Percentiles rank a stretch among this genome's conserved stretches.
These are phyloP conservation scores for Nesometra sesokonis DNA, from an alignment of 35 echinoderm and acorn worm species.

Conservation along the genomic window DNA sequence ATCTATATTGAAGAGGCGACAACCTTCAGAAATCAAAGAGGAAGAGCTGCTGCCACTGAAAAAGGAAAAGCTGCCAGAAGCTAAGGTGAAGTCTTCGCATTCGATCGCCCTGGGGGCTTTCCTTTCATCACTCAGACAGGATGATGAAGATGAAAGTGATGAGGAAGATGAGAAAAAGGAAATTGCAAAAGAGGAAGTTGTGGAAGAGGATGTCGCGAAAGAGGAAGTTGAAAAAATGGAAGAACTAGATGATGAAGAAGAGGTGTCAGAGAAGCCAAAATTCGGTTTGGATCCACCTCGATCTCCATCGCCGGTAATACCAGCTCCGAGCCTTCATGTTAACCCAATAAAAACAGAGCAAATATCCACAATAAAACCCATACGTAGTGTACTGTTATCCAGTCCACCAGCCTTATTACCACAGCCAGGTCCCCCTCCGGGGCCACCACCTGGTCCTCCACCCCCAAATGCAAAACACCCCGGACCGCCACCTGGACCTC, in stretches of 20 bases:
- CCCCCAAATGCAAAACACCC: slow-evolving; percentile 3
- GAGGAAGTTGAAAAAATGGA: no score
- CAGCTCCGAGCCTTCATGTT: background rate
- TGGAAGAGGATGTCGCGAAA: no score
- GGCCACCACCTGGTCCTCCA: background rate
- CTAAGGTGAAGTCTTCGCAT: background rate
- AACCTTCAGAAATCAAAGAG: background rate
- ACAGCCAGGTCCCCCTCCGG: background rate
- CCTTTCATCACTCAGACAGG: background rate
- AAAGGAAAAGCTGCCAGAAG: background rate
- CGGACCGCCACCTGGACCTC: slow-evolving; percentile 17
- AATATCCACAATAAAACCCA: background rate
- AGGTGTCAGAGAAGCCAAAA: no score
- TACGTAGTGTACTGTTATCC: background rate
- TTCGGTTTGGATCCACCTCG: background rate
- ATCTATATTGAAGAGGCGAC: background rate
- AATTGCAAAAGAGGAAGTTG: no score
- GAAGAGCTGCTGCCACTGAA: background rate
- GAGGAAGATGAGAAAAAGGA: background rate
- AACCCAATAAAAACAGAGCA: background rate
- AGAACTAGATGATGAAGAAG: no score
- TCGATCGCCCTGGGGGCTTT: background rate
- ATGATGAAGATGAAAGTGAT: background rate
- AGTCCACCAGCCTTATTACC: no score
- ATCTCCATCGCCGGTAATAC: background rate